These are phyloP conservation scores for Colaptes auratus DNA, from an alignment of 2,113 vertebrate species.

Conservation along the genomic window DNA sequence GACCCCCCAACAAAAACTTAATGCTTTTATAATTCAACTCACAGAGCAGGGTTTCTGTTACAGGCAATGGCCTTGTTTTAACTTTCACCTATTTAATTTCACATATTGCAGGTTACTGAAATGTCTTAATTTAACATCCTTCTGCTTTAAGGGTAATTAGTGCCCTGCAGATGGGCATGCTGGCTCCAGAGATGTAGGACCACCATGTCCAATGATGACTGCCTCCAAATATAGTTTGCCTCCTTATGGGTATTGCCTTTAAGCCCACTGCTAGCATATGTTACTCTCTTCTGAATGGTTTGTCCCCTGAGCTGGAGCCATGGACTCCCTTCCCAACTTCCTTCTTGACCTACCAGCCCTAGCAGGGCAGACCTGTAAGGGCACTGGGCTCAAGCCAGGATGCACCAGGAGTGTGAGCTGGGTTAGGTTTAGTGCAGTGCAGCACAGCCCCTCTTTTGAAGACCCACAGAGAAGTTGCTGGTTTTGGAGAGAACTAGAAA, in stretches of 20 bases:
- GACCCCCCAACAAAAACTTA: neutral
- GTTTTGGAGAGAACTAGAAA: neutral
- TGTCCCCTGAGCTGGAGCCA: neutral
- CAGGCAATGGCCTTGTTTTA: neutral
- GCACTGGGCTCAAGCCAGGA: accelerated
- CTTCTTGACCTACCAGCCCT: neutral
- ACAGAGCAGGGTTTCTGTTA: neutral
- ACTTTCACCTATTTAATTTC: neutral
- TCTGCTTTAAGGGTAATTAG: neutral
- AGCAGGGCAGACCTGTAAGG: neutral
- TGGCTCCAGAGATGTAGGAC: neutral
- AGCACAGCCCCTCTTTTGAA: neutral
- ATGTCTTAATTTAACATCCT: neutral
- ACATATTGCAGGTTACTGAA: neutral
- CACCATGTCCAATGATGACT: accelerated
- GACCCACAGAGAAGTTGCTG: neutral
- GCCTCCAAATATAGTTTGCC: neutral
- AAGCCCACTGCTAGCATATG: accelerated
- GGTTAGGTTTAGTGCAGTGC: accelerated
- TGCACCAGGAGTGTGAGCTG: neutral
- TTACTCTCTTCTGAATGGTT: neutral
- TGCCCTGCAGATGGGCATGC: neutral
- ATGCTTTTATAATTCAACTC: neutral
- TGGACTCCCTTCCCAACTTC: neutral
- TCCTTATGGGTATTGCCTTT: accelerated